These are phyloP conservation scores for Gymnosoma rotundatum DNA, from an alignment of 2,888 invertebrate species.

Conservation along the genomic window DNA sequence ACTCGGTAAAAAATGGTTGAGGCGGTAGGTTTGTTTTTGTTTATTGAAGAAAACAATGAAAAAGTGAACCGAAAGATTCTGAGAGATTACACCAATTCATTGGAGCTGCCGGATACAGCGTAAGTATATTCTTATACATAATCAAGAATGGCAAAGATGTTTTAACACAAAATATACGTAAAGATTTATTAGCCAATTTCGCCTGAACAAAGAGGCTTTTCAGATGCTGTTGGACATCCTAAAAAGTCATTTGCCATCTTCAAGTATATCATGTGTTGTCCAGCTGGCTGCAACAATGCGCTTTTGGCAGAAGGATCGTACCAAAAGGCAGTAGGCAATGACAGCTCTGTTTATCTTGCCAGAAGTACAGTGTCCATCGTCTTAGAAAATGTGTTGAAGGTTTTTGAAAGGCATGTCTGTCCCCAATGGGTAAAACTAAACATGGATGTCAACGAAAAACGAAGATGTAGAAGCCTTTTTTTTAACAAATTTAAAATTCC, in stretches of 20 bases:
- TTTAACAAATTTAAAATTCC: conserved; percentile 3
- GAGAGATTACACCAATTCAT: background rate
- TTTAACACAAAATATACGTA: conserved; percentile 18
- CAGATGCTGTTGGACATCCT: conserved; percentile 20
- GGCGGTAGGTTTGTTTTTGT: background rate
- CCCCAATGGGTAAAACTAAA: conserved; percentile 3
- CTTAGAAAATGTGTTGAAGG: background rate
- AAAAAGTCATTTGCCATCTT: background rate
- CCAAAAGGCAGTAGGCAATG: conserved; percentile 31
- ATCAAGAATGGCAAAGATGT: too few relatives aligned
- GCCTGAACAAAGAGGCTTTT: conserved; percentile 22
- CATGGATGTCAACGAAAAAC: background rate
- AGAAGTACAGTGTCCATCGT: conserved; percentile 38
- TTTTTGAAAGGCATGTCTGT: conserved; percentile 10
- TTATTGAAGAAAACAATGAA: background rate
- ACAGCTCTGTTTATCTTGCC: conserved; percentile 1
- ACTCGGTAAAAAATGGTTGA: background rate
- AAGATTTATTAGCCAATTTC: conserved; percentile 18
- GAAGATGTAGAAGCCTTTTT: conserved; percentile 11
- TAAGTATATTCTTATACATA: conserved; percentile 23
- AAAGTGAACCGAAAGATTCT: background rate
- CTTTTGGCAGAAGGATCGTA: conserved; percentile 23
- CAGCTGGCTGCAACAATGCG: background rate
- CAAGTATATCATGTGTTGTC: background rate
- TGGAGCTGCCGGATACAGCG: conserved; percentile 32